Evolutionary conservation across 2,113 vertebrate genomes (phyloP).

Genomic region (Electrona antarctica): DNA sequence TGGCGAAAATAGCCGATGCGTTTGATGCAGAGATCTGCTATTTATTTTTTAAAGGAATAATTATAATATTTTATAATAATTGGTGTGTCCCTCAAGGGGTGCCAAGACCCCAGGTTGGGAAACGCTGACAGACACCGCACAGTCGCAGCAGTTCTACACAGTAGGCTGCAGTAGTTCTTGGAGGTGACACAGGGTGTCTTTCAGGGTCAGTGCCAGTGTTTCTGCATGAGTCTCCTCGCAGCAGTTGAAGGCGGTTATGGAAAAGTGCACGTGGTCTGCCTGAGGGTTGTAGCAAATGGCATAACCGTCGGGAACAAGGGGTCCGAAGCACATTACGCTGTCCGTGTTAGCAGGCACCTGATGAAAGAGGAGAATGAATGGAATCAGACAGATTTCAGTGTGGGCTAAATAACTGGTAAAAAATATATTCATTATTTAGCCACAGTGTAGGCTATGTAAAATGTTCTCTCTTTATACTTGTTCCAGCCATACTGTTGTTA

Average conservation of each 20-base stretch:
- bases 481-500: background rate
- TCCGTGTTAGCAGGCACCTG: constrained; percentile 83
- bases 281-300: constrained; percentile 86
- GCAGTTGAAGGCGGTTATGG: constrained; percentile 85
- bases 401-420: background rate
- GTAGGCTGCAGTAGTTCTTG: constrained; percentile 76
- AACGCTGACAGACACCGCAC: background rate
- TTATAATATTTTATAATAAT: too few species aligned
- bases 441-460: too few species aligned
- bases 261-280: constrained; percentile 81
- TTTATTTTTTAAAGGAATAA: too few species aligned
- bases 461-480: background rate
- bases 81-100: too few species aligned
- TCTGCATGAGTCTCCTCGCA: constrained; percentile 84
- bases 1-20: too few species aligned
- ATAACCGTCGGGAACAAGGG: constrained; percentile 85
- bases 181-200: constrained; percentile 74
- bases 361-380: background rate
- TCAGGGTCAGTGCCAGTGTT: constrained; percentile 73
- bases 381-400: background rate
- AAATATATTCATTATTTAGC: background rate
- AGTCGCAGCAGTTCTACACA: constrained; percentile 46
- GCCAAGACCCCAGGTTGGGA: constrained; percentile 1
- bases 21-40: too few species aligned
- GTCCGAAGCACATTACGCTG: constrained; percentile 87